Conservation (phyloP, 2,113 vertebrate genomes). For the Balaenoptera acutorostrata region DNA sequence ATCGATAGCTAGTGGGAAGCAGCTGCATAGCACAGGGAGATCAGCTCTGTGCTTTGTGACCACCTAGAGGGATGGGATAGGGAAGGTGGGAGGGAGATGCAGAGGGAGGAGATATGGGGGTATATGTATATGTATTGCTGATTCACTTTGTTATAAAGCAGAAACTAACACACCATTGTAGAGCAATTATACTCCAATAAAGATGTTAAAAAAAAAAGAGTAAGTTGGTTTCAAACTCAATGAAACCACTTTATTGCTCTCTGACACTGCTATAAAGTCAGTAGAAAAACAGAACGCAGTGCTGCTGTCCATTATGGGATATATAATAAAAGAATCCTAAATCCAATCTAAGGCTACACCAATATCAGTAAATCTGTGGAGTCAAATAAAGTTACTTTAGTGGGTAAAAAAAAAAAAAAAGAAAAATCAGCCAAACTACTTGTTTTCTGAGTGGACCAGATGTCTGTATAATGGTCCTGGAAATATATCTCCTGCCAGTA, state of each 20-base stretch:
- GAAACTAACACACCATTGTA: too few species aligned
- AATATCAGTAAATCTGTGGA: neutral
- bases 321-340: neutral
- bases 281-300: neutral
- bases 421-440: neutral
- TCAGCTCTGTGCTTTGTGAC: too few species aligned
- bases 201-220: neutral
- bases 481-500: neutral
- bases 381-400: neutral
- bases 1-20: too few species aligned
- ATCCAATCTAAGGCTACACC: neutral
- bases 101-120: too few species aligned
- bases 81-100: too few species aligned
- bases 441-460: neutral
- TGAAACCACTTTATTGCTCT: neutral
- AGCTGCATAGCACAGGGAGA: too few species aligned
- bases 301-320: conserved; percentile 32
- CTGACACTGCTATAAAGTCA: conserved; percentile 33
- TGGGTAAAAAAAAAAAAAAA: neutral
- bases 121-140: too few species aligned
- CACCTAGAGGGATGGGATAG: too few species aligned
- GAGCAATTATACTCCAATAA: too few species aligned
- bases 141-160: too few species aligned
- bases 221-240: conserved; percentile 21
- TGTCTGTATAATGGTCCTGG: neutral